Percentiles rank a stretch among this genome's conserved stretches.
phyloP scores from a whole-genome alignment of 2,888 invertebrate genomes.

The Andrena camellia region DNA sequence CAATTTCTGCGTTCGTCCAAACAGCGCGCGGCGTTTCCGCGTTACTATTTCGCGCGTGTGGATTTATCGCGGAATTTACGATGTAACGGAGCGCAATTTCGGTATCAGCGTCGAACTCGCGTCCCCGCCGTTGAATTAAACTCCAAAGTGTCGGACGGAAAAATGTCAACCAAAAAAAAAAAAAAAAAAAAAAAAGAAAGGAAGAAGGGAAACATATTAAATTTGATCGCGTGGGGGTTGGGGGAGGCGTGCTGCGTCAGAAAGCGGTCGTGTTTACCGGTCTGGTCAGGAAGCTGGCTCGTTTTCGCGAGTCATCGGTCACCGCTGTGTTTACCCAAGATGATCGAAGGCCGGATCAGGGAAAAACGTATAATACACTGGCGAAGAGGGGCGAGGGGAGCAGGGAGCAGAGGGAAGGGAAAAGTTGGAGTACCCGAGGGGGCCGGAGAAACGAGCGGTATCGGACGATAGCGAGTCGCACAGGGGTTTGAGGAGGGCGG shows the following conservation, averaged over 20 bases:
- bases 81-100: constrained; percentile 61
- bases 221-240: not conserved
- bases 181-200: not conserved
- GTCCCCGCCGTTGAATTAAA: constrained; percentile 41
- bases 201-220: constrained; percentile 1
- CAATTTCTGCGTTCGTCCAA: constrained; percentile 57
- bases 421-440: constrained; percentile 62
- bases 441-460: constrained; percentile 68
- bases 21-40: constrained; percentile 42
- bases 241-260: not conserved
- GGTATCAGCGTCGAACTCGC: constrained; percentile 47
- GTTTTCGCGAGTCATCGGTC: constrained; percentile 62
- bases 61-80: constrained; percentile 63
- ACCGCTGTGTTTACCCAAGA: constrained; percentile 78
- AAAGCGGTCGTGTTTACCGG: constrained; percentile 35
- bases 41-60: constrained; percentile 35
- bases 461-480: constrained; percentile 72
- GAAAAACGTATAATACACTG: constrained; percentile 57
- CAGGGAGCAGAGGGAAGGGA: constrained; percentile 12
- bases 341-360: constrained; percentile 77
- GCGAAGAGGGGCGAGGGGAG: constrained; percentile 18
- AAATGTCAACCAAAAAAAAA: not conserved
- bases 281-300: constrained; percentile 28
- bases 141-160: constrained; percentile 43
- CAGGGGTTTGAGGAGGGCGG: constrained; percentile 69